phyloP scores from a whole-genome alignment of 1,140 invertebrate species.

The Nasonia giraulti region DNA sequence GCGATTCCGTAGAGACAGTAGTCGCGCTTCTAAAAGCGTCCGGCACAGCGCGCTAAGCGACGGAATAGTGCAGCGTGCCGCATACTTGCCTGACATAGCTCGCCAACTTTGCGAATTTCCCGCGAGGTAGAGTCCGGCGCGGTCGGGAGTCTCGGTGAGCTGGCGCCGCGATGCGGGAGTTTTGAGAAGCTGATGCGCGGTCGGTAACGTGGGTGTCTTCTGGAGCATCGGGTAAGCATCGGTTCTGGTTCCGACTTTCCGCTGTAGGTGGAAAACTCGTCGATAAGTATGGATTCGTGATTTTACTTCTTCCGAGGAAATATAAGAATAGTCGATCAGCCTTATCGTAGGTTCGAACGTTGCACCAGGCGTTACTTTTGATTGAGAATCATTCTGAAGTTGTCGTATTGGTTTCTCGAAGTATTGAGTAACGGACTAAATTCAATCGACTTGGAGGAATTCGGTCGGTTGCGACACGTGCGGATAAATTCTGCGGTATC shows the following conservation, averaged over 20 bases:
- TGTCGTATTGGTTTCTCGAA: too few species aligned
- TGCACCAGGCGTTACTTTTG: too few species aligned
- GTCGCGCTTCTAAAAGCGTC: conserved; percentile 8
- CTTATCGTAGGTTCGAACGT: too few species aligned
- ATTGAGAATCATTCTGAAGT: background rate
- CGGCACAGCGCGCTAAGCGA: background rate
- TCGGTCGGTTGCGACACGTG: background rate
- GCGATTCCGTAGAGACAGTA: background rate
- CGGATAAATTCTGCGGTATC: background rate
- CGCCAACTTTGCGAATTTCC: background rate
- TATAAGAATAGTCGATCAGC: too few species aligned
- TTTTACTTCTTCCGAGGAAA: too few species aligned
- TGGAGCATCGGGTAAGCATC: background rate
- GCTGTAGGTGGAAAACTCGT: background rate
- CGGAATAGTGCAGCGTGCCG: conserved; percentile 17
- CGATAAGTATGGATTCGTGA: background rate
- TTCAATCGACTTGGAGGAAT: background rate
- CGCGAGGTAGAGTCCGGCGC: background rate
- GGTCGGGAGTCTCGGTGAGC: background rate
- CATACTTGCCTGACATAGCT: background rate
- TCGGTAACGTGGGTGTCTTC: conserved; percentile 6
- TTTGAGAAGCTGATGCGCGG: background rate
- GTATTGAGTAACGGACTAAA: background rate
- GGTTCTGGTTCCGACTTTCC: background rate
- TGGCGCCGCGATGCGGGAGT: conserved; percentile 5